phyloP scores from a whole-genome alignment of 2,888 invertebrate species.

The Rhimphoctona megacephalus region DNA sequence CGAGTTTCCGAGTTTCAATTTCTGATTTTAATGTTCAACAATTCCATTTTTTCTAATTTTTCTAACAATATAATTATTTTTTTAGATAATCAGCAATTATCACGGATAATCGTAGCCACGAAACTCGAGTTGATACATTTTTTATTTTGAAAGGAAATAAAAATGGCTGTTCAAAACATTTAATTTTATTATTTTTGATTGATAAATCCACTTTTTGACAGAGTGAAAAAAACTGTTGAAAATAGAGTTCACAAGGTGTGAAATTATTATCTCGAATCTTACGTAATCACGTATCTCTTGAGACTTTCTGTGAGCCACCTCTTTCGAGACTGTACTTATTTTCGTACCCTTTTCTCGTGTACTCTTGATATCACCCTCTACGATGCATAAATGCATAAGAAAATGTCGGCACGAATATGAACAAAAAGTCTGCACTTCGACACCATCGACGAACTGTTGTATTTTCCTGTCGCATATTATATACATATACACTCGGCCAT shows the following conservation, averaged over 20 bases:
- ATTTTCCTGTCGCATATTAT: neutral
- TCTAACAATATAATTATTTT: neutral
- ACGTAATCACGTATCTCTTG: conserved; percentile 48
- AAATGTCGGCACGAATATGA: neutral
- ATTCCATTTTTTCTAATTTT: too few species aligned
- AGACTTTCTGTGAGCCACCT: conserved; percentile 48
- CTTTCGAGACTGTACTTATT: neutral
- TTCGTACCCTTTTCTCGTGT: too few species aligned
- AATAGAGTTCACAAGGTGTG: conserved; percentile 3
- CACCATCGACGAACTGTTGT: neutral
- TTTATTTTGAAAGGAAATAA: too few species aligned
- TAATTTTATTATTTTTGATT: neutral
- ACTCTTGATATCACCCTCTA: too few species aligned
- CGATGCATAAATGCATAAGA: too few species aligned
- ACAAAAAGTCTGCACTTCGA: neutral
- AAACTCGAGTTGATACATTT: too few species aligned
- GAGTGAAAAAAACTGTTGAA: neutral
- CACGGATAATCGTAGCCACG: too few species aligned
- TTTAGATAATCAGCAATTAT: neutral
- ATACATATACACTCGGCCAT: too few species aligned
- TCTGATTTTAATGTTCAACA: too few species aligned
- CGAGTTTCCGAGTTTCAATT: too few species aligned
- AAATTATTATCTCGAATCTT: conserved; percentile 37
- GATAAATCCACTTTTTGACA: neutral
- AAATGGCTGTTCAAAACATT: too few species aligned